Base-by-base conservation (phyloP, 2,797 vertebrate species). In the Ceryle rudis region DNA sequence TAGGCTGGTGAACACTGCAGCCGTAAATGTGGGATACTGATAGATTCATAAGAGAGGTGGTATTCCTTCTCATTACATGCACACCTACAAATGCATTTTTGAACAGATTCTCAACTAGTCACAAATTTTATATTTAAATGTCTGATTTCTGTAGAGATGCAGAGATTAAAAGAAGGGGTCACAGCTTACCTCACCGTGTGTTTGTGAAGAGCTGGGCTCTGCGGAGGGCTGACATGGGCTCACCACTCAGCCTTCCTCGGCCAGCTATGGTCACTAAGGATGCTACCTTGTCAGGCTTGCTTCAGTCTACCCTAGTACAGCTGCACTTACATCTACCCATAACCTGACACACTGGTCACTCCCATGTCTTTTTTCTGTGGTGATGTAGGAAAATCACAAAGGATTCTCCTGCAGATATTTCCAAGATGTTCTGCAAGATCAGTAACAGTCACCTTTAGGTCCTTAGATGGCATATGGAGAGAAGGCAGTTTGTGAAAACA, bases 221-320 rank as follows among this genome's bases (percentile, higher is more conserved):
- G 33, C 21, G 62, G 49, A 26, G 17, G 33, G 22, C n/a, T 42
- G 49, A 25, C 16, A 8, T 0, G 7, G 14, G 4, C 37, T 86
- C 49, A 23, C 15, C 0, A 0, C 20, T 57, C 69, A 52, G 28
- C 25, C 20, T 57, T 52, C 14, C 25, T 54, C 1, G 4, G 49
- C 29, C 57, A 86, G 33, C 14, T 4, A 22, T 39, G 18, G 42
- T 37, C 37, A 22, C 26, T 17, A n/a, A 52, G 60, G 35, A 39
- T 78, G 57, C 9, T 41, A n/a, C 20, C 21, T 22, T 41, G 35
- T 11, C 42, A 58, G 67, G 12, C 54, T 90, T 0, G 0, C 22
- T 75, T 66, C 42, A 71, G 72, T 31, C 23, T 51, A 44, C 11
- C 5, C 8, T 33, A 49, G 22, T 25, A 42, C 3, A 9, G 47